These are phyloP conservation scores for Sebastes itinus DNA, from an alignment of 2,797 vertebrate genomes.

Conservation along the genomic window DNA sequence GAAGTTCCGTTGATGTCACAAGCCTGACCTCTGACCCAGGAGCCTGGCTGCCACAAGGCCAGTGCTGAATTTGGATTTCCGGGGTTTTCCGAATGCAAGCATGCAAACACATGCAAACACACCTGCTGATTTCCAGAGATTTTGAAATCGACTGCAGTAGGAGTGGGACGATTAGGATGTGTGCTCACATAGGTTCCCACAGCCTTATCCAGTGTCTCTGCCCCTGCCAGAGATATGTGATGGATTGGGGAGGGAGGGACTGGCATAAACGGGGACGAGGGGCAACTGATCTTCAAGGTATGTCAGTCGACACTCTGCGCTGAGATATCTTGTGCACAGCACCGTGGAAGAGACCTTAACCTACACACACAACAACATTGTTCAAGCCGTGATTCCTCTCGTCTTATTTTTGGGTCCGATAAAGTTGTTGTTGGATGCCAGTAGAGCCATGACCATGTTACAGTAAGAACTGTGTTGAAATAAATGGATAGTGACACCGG, in stretches of 20 bases:
- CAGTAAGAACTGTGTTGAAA: conserved; percentile 24
- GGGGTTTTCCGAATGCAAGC: not conserved
- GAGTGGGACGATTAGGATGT: conserved; percentile 40
- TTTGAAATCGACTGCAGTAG: conserved; percentile 27
- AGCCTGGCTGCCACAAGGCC: conserved; percentile 53
- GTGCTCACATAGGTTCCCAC: conserved; percentile 68
- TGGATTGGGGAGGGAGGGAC: conserved; percentile 54
- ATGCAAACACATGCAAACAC: not conserved
- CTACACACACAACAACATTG: conserved; percentile 65
- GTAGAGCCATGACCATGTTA: conserved; percentile 19
- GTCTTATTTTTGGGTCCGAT: conserved; percentile 45
- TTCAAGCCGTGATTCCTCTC: conserved; percentile 30
- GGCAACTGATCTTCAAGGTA: conserved; percentile 76
- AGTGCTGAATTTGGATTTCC: conserved; percentile 70
- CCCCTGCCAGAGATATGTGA: conserved; percentile 76
- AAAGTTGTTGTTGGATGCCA: conserved; percentile 40
- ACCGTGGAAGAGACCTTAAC: conserved; percentile 51
- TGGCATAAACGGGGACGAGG: conserved; percentile 66
- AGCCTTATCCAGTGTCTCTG: conserved; percentile 78
- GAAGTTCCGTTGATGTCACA: conserved; percentile 77
- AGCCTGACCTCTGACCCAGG: conserved; percentile 77
- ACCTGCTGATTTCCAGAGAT: conserved; percentile 16
- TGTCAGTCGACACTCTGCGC: conserved; percentile 60
- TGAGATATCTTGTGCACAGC: conserved; percentile 62
- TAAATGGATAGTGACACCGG: not conserved